Evolutionary conservation across 2,113 vertebrate species (phyloP).

Genomic region (Corydoras maculifer): DNA sequence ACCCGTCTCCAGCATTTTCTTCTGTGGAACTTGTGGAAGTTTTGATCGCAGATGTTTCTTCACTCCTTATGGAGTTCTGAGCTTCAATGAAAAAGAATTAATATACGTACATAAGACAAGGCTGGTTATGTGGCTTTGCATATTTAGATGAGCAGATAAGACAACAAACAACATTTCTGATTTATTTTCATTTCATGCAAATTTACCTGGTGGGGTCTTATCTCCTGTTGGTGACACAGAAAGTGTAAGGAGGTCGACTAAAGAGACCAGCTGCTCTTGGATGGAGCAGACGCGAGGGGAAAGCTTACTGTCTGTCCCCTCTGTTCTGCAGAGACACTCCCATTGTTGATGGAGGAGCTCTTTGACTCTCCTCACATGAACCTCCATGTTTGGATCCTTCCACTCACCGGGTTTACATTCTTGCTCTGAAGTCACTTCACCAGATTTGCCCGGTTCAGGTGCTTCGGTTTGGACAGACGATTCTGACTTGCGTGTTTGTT

Average conservation of each 20-base stretch:
- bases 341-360: slow-evolving; percentile 87
- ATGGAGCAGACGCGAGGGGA: slow-evolving; percentile 81
- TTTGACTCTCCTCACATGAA: slow-evolving; percentile 81
- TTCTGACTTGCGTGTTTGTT: background rate
- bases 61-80: slow-evolving; percentile 16
- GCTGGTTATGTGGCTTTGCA: too few species aligned
- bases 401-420: background rate
- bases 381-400: slow-evolving; percentile 57
- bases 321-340: slow-evolving; percentile 75
- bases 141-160: too few species aligned
- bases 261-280: slow-evolving; percentile 81
- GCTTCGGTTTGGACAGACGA: background rate
- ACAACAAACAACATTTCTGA: too few species aligned
- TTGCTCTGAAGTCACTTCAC: background rate
- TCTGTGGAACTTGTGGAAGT: background rate
- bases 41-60: slow-evolving; percentile 1
- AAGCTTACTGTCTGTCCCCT: slow-evolving; percentile 61
- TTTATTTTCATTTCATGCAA: background rate
- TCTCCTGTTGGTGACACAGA: slow-evolving; percentile 60
- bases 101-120: background rate
- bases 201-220: slow-evolving; percentile 22
- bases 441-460: background rate
- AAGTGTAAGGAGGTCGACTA: slow-evolving; percentile 75
- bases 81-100: slow-evolving; percentile 1
- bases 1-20: slow-evolving; percentile 15